Conservation (phyloP, 2,888 invertebrate species). For the Caenorhabditis wallacei region DNA sequence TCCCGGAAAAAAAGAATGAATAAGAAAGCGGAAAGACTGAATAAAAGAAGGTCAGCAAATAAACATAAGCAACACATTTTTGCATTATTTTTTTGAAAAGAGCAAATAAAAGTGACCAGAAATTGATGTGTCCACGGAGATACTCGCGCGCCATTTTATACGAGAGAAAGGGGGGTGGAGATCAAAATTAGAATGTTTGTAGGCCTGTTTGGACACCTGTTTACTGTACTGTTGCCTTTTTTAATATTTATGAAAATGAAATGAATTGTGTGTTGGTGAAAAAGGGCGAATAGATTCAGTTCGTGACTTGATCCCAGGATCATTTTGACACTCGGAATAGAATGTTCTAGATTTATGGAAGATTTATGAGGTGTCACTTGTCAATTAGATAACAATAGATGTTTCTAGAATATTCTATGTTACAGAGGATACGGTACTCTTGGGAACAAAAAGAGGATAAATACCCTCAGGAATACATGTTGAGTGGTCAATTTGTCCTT, state of each 20-base stretch:
- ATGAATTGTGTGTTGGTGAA: background rate
- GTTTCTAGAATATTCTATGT: too few relatives aligned
- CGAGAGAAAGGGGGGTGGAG: conserved; percentile 2
- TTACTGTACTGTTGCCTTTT: conserved; percentile 16
- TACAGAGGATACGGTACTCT: too few relatives aligned
- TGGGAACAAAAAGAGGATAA: too few relatives aligned
- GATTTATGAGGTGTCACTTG: too few relatives aligned
- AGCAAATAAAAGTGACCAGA: conserved; percentile 21
- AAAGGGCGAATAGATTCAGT: conserved; percentile 47
- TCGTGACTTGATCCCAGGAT: background rate
- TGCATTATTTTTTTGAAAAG: conserved; percentile 46
- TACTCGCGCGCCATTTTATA: conserved; percentile 19
- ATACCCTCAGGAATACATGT: too few relatives aligned
- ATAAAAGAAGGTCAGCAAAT: conserved; percentile 57
- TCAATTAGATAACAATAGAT: too few relatives aligned
- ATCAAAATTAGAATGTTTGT: conserved; percentile 37
- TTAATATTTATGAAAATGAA: background rate
- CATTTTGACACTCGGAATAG: too few relatives aligned
- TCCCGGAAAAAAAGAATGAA: conserved; percentile 22
- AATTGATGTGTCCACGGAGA: conserved; percentile 7
- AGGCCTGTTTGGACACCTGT: conserved; percentile 51
- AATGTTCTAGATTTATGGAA: too few relatives aligned
- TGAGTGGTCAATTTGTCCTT: too few relatives aligned
- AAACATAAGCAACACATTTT: conserved; percentile 32
- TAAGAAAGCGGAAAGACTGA: conserved; percentile 9